Conservation (phyloP, 1,140 invertebrate genomes). For the Drosophila micromelanica region DNA sequence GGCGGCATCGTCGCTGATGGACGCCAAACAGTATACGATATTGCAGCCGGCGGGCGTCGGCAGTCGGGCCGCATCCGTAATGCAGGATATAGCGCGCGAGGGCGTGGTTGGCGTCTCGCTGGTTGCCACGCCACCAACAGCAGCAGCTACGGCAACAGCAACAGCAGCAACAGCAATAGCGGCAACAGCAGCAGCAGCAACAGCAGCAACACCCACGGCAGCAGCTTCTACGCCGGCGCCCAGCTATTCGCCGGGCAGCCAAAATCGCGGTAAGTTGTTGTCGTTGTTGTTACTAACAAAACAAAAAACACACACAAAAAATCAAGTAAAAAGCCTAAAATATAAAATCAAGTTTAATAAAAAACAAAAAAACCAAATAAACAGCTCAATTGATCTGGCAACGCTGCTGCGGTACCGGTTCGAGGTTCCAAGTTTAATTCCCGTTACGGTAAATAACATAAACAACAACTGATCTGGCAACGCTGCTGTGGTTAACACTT, state of each 20-base stretch:
- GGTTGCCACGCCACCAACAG: constrained; percentile 84
- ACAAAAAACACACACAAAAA: constrained; percentile 32
- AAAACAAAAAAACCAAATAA: no score
- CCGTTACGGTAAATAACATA: no score
- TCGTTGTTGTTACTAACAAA: constrained; percentile 53
- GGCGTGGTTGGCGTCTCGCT: constrained; percentile 88
- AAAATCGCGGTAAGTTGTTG: constrained; percentile 89
- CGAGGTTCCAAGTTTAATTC: no score
- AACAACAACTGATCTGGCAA: no score
- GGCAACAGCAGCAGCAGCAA: constrained; percentile 43
- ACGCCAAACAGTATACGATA: constrained; percentile 91
- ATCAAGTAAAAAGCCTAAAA: neutral
- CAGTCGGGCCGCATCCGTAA: constrained; percentile 90
- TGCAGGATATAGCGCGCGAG: constrained; percentile 90
- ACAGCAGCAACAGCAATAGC: constrained; percentile 34
- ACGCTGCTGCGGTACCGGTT: constrained; percentile 7
- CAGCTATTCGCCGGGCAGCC: constrained; percentile 90
- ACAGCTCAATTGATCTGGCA: constrained; percentile 27
- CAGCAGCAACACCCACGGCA: constrained; percentile 77
- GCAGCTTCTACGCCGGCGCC: constrained; percentile 73
- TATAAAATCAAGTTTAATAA: no score
- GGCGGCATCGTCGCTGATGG: constrained; percentile 26
- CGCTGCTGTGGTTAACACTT: no score
- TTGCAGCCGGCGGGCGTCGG: constrained; percentile 91
- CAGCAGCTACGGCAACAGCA: constrained; percentile 54